Percentiles rank a stretch among this genome's conserved stretches.
These are phyloP conservation scores for Meloidogyne exigua DNA, from an alignment of 1,140 invertebrate species.

Conservation along the genomic window DNA sequence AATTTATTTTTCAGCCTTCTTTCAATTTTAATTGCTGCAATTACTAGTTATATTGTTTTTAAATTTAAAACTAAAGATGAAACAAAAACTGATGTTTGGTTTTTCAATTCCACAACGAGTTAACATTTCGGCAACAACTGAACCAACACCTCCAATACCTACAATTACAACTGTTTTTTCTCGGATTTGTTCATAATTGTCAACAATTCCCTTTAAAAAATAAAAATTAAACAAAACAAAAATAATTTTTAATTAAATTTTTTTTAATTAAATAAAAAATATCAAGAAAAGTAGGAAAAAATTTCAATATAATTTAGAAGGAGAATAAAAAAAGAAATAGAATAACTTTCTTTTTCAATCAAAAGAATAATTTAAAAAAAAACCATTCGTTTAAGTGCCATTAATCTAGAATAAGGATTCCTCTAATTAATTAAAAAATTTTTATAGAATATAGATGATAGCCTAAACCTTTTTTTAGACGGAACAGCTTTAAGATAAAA, in stretches of 20 bases:
- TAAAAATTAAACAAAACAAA: conserved; percentile 64
- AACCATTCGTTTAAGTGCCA: conserved; percentile 72
- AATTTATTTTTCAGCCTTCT: background rate
- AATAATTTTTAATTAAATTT: no score
- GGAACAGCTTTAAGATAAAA: no score
- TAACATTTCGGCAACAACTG: conserved; percentile 98
- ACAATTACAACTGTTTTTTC: conserved; percentile 86
- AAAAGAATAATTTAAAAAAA: background rate
- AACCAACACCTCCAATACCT: conserved; percentile 97
- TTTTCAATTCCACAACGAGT: conserved; percentile 94
- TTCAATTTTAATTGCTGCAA: background rate
- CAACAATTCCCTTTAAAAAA: conserved; percentile 94
- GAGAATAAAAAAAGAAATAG: no score
- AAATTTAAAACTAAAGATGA: background rate
- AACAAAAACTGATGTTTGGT: conserved; percentile 61
- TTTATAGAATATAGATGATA: conserved; percentile 32
- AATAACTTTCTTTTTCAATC: no score
- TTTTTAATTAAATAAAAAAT: no score
- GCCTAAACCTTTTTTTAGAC: background rate
- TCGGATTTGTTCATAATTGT: conserved; percentile 93
- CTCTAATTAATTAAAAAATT: conserved; percentile 74
- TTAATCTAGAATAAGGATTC: conserved; percentile 98
- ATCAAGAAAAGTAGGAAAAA: no score
- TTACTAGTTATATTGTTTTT: background rate
- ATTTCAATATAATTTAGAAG: conserved; percentile 70